Conservation (phyloP, 2,888 invertebrate genomes). For the Drosophila peninsularis region DNA sequence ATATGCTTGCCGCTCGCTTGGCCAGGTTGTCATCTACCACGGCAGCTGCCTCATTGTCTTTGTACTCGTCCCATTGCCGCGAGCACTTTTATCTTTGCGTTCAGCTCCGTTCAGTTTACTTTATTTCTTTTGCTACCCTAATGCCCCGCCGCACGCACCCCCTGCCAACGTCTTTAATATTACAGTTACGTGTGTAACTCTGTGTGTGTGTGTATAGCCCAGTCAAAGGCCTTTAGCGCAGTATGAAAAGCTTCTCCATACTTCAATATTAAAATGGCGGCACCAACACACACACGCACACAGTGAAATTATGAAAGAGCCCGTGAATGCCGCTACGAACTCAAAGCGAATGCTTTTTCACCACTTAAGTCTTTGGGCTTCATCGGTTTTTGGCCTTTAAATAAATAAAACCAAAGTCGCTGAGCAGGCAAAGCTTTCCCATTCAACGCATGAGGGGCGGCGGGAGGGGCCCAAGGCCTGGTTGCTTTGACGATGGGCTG, state of each 20-base stretch:
- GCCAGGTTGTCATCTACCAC: conserved; percentile 25
- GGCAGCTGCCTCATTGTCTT: conserved; percentile 62
- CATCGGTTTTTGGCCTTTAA: conserved; percentile 74
- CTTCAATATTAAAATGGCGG: conserved; percentile 48
- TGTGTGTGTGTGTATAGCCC: conserved; percentile 10
- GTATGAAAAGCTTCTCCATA: conserved; percentile 22
- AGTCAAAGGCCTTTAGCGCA: conserved; percentile 27
- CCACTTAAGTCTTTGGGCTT: conserved; percentile 76
- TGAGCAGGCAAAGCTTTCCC: conserved; percentile 37
- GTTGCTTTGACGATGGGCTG: conserved; percentile 15
- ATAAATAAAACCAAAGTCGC: conserved; percentile 70
- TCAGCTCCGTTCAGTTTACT: conserved; percentile 54
- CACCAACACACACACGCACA: conserved; percentile 38
- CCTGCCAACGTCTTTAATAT: conserved; percentile 56
- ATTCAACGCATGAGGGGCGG: neutral
- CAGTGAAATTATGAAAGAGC: conserved; percentile 67
- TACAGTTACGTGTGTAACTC: conserved; percentile 57
- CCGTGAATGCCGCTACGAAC: conserved; percentile 41
- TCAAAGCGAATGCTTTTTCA: conserved; percentile 64
- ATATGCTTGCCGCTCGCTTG: conserved; percentile 23
- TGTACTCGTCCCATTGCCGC: conserved; percentile 54
- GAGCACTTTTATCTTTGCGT: conserved; percentile 73
- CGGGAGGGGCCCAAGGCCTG: neutral
- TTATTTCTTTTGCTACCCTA: conserved; percentile 60
- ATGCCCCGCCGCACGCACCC: neutral